A percentile compares a stretch with the other conserved stretches of the same genome.
These are phyloP conservation scores for Pristionchus maxplancki DNA, from an alignment of 2,888 invertebrate genomes.

Conservation along the genomic window DNA sequence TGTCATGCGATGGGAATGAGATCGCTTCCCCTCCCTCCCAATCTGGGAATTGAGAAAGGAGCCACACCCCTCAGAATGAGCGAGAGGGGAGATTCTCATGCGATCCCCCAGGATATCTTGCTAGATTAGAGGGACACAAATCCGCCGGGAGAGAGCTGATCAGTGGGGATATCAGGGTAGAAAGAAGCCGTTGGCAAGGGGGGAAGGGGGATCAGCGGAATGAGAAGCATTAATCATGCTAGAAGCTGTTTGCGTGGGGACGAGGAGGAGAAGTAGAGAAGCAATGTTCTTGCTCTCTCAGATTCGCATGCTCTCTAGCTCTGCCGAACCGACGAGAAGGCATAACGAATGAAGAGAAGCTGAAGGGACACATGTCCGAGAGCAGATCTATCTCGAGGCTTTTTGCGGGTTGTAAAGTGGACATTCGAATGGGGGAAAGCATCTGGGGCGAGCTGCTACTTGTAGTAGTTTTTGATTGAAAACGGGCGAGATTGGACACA, in stretches of 20 bases:
- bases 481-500: not conserved
- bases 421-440: not conserved
- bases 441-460: not conserved
- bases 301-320: not conserved
- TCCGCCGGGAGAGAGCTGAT: not conserved
- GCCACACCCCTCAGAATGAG: not conserved
- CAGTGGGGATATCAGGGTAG: not conserved
- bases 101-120: constrained; percentile 11
- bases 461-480: not conserved
- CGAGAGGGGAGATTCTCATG: not conserved
- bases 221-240: constrained; percentile 1
- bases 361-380: constrained; percentile 12
- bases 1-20: constrained; percentile 45
- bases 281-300: not conserved
- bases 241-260: constrained; percentile 7
- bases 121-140: not conserved
- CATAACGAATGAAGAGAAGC: not conserved
- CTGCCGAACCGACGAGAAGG: not conserved
- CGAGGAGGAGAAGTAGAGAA: not conserved
- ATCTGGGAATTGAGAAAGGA: not conserved
- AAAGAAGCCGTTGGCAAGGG: not conserved
- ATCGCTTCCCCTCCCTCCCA: not conserved
- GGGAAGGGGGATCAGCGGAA: not conserved
- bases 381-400: not conserved
- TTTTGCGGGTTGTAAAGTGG: constrained; percentile 45